phyloP scores from a whole-genome alignment of 2,113 vertebrate species.

The Megaleporinus macrocephalus region DNA sequence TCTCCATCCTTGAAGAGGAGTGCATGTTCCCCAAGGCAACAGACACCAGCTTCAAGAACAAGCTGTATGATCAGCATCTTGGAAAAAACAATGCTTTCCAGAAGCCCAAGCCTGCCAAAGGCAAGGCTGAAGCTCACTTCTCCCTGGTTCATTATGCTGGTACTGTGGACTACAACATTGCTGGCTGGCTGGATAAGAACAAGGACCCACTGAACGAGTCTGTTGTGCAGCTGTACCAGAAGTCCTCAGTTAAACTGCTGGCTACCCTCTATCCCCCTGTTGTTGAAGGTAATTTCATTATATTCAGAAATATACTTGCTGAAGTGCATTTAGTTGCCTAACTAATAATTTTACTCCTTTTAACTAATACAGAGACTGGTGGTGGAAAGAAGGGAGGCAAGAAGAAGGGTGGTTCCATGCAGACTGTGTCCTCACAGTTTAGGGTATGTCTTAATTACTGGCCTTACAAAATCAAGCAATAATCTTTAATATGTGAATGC shows the following conservation, averaged over 20 bases:
- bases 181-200: conserved; percentile 58
- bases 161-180: conserved; percentile 77
- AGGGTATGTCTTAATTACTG: conserved; percentile 36
- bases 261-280: conserved; percentile 52
- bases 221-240: conserved; percentile 54
- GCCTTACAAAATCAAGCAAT: neutral
- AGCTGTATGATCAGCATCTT: conserved; percentile 59
- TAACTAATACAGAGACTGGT: neutral
- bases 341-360: neutral
- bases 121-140: conserved; percentile 80
- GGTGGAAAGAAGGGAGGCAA: conserved; percentile 55
- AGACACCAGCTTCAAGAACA: conserved; percentile 58
- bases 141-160: conserved; percentile 84
- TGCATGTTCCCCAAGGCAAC: conserved; percentile 79
- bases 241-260: conserved; percentile 61
- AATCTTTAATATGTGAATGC: neutral
- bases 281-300: conserved; percentile 49
- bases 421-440: conserved; percentile 59
- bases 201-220: conserved; percentile 54
- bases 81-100: conserved; percentile 54
- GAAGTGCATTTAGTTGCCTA: too few relatives aligned
- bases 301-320: too few relatives aligned
- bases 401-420: conserved; percentile 62
- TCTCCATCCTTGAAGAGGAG: conserved; percentile 78
- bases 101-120: conserved; percentile 60